These are phyloP conservation scores for Amphipyra berbera DNA, from an alignment of 2,888 invertebrate genomes.

Conservation along the genomic window DNA sequence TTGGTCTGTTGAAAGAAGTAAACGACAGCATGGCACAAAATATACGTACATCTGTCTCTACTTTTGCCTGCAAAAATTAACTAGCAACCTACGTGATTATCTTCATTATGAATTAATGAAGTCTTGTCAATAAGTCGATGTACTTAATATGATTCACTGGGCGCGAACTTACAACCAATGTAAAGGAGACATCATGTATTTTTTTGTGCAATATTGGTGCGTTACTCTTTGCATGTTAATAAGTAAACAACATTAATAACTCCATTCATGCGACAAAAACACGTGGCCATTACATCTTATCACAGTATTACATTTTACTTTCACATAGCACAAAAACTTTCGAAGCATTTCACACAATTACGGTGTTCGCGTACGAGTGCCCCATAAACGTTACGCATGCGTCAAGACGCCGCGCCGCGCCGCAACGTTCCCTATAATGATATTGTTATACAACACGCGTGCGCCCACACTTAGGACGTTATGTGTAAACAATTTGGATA, in stretches of 20 bases:
- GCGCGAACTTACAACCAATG: too few relatives aligned
- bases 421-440: slow-evolving; percentile 18
- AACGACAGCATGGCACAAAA: slow-evolving; percentile 1
- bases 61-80: neutral
- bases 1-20: slow-evolving; percentile 4
- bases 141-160: neutral
- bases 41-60: neutral
- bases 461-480: slow-evolving; percentile 28
- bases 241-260: too few relatives aligned
- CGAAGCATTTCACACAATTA: slow-evolving; percentile 13
- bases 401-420: neutral
- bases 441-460: slow-evolving; percentile 46
- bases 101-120: too few relatives aligned
- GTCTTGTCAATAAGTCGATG: neutral
- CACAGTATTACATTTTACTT: slow-evolving; percentile 4
- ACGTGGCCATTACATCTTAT: too few relatives aligned
- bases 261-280: too few relatives aligned
- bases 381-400: slow-evolving; percentile 4
- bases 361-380: slow-evolving; percentile 1
- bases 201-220: too few relatives aligned
- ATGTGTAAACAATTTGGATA: slow-evolving; percentile 34
- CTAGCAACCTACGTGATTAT: too few relatives aligned
- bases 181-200: too few relatives aligned
- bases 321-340: slow-evolving; percentile 8
- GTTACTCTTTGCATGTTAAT: too few relatives aligned